Conservation (phyloP, 2,797 vertebrate species). For the Sarcophilus harrisii region DNA sequence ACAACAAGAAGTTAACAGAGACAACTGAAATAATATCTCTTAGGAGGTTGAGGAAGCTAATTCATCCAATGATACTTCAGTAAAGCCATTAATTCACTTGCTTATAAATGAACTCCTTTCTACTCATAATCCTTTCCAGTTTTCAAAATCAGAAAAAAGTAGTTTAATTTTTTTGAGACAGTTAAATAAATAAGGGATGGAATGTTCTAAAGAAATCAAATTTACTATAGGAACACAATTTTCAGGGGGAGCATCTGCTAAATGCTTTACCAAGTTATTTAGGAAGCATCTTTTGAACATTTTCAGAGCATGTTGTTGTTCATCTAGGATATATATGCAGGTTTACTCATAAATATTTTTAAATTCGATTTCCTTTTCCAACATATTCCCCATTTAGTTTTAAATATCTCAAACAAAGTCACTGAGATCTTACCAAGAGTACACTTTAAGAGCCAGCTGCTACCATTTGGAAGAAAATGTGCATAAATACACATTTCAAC, state of each 20-base stretch:
- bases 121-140: not conserved
- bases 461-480: constrained; percentile 67
- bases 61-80: not conserved
- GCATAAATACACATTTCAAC: not conserved
- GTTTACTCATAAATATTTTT: constrained; percentile 76
- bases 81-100: not conserved
- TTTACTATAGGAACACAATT: constrained; percentile 64
- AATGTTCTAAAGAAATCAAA: constrained; percentile 72
- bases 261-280: constrained; percentile 66
- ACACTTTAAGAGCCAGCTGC: constrained; percentile 61
- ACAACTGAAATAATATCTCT: not conserved
- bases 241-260: constrained; percentile 78
- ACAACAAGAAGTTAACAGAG: not conserved
- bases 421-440: constrained; percentile 57
- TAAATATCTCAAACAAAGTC: constrained; percentile 67
- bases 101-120: constrained; percentile 2
- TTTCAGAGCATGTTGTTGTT: constrained; percentile 74
- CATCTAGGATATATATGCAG: constrained; percentile 41
- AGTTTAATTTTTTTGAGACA: constrained; percentile 20
- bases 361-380: constrained; percentile 78
- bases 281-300: constrained; percentile 48
- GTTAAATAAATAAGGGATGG: constrained; percentile 44
- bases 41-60: not conserved
- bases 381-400: constrained; percentile 61
- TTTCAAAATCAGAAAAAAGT: not conserved